Base-by-base conservation (phyloP, 2,113 vertebrate species). In the Noturus placidus region DNA sequence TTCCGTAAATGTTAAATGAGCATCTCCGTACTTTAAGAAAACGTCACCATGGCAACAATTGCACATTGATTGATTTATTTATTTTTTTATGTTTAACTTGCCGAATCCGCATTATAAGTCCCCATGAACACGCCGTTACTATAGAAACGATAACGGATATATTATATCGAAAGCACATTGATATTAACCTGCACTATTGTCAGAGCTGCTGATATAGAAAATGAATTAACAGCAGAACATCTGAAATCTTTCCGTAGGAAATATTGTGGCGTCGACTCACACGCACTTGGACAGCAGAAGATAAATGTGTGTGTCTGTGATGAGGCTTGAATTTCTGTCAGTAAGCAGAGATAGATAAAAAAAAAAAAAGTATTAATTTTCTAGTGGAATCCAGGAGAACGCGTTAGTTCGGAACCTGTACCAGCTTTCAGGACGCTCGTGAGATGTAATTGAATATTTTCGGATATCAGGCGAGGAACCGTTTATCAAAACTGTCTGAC, bases 401-500 rank as follows among this genome's bases (percentile, higher is more conserved):
- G 22, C 87, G 69, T 84, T 89, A 69, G 88, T 88, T 89, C 85
- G 63, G 89, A 92, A 92, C 90, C 90, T 87, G 78, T 89, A 83
- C 87, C 54, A 67, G 86, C 83, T 82, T 89, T 77, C 87, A 90
- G 82, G 84, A 90, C 50, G 65, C 42, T 65, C 30, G 50, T 82
- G 92, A 88, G 88, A 90, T 61, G 87, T 30, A 88, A 82, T 70
- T 91, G 83, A 88, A 93, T 91, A 92, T 93, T 92, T 92, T 88
- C 89, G 92, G 85, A 88, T 86, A 61, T 90, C 89, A 88, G 90
- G 82, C 72, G 80, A 38, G 85, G 85, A 91, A 89, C 90, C 86
- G 90, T 90, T 90, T 89, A 90, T 92, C 89, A 50, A 91, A 90
- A 78, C 77, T 80, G 88, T 86, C 91, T 88, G 77, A 67, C 57